Conservation (phyloP, 2,113 vertebrate species). For the Calypte anna region DNA sequence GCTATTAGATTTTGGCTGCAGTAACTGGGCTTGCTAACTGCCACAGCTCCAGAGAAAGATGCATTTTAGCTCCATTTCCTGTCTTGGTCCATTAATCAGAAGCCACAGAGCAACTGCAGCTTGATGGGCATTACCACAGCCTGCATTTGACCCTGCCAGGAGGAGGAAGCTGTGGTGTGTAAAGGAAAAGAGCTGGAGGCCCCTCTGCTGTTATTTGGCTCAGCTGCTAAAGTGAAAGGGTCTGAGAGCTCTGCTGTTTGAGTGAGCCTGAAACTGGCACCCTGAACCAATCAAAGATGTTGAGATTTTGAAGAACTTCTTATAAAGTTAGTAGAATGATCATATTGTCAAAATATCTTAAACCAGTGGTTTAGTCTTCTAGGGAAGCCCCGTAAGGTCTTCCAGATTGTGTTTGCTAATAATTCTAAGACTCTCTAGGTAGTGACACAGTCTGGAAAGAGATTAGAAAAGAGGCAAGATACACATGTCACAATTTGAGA, state of each 20-base stretch:
- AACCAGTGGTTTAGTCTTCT: not conserved
- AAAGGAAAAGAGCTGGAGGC: not conserved
- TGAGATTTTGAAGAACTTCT: not conserved
- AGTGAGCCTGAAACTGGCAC: not conserved
- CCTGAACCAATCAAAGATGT: not conserved
- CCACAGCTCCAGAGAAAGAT: not conserved
- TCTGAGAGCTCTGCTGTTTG: not conserved
- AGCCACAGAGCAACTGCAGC: not conserved
- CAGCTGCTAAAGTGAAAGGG: not conserved
- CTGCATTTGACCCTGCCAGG: not conserved
- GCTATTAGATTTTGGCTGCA: not conserved
- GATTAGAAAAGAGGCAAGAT: not conserved
- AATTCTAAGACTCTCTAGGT: not conserved
- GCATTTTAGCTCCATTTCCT: not conserved
- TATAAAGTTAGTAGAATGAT: not conserved
- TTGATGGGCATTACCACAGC: not conserved
- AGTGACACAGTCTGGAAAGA: not conserved
- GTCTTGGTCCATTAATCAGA: not conserved
- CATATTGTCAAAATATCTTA: not conserved
- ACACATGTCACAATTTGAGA: not conserved
- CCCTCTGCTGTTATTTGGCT: not conserved
- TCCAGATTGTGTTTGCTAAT: not conserved
- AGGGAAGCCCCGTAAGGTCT: not conserved
- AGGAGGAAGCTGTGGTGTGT: not conserved
- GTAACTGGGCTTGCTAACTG: not conserved